Conservation (phyloP, 2,797 vertebrate genomes). For the Cyclopterus lumpus region DNA sequence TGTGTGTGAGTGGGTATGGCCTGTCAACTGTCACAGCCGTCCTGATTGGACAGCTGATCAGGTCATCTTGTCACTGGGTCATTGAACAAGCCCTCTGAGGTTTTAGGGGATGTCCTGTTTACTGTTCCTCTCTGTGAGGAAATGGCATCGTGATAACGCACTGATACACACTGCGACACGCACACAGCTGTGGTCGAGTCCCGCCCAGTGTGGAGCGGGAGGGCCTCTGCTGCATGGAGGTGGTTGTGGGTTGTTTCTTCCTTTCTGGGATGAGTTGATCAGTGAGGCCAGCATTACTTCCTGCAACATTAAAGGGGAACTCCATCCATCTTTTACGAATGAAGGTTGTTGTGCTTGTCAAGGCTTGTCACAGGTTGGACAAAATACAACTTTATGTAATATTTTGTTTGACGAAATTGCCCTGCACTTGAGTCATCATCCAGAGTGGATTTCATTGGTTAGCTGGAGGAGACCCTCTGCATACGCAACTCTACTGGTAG, state of each 20-base stretch:
- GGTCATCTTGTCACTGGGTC: slow-evolving; percentile 47
- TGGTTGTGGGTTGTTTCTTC: neutral
- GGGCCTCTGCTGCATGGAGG: no score
- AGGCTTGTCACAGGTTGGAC: neutral
- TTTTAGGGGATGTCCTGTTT: slow-evolving; percentile 34
- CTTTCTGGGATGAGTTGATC: neutral
- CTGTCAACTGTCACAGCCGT: slow-evolving; percentile 24
- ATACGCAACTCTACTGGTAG: neutral
- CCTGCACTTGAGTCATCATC: neutral
- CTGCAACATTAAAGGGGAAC: neutral
- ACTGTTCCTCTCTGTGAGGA: slow-evolving; percentile 18
- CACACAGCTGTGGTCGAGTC: neutral
- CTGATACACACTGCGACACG: slow-evolving; percentile 2
- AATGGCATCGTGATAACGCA: slow-evolving; percentile 17
- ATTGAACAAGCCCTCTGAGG: slow-evolving; percentile 19
- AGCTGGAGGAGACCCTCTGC: neutral
- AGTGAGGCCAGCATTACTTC: neutral
- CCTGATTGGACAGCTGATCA: slow-evolving; percentile 38
- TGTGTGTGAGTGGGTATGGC: neutral
- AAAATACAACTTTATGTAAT: neutral
- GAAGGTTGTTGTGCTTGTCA: neutral
- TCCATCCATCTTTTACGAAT: neutral
- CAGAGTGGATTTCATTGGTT: neutral
- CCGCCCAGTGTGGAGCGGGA: neutral
- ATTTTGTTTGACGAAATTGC: neutral